These are phyloP conservation scores for Erpetoichthys calabaricus DNA, from an alignment of 2,797 vertebrate genomes.

Conservation along the genomic window DNA sequence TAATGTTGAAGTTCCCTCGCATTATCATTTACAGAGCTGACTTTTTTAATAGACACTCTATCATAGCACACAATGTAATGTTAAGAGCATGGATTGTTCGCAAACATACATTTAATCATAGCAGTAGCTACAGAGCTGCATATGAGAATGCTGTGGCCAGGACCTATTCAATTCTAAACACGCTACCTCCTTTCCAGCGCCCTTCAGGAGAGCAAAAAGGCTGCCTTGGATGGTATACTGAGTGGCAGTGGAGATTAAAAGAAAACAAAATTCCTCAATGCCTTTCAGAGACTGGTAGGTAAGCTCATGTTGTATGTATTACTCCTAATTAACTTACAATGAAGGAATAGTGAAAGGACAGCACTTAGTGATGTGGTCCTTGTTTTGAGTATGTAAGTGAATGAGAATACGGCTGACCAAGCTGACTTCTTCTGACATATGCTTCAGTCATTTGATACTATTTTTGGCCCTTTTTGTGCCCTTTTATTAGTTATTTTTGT, in stretches of 20 bases:
- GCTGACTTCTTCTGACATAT: too few relatives aligned
- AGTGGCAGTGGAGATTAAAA: conserved; percentile 55
- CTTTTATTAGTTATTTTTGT: too few relatives aligned
- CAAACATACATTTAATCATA: conserved; percentile 14
- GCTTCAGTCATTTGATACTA: too few relatives aligned
- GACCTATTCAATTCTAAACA: conserved; percentile 51
- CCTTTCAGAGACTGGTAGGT: conserved; percentile 64
- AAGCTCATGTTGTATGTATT: neutral
- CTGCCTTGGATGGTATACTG: conserved; percentile 65
- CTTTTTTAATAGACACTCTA: conserved; percentile 47
- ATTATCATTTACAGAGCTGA: conserved; percentile 58
- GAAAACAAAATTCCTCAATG: conserved; percentile 53
- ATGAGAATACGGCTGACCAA: too few relatives aligned
- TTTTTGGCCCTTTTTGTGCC: too few relatives aligned
- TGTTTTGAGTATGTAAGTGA: too few relatives aligned
- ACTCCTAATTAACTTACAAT: too few relatives aligned
- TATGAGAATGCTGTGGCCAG: conserved; percentile 43
- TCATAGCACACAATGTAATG: conserved; percentile 51
- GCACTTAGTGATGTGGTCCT: too few relatives aligned
- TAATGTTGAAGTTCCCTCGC: conserved; percentile 59
- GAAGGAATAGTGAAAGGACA: too few relatives aligned
- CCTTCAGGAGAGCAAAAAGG: conserved; percentile 51
- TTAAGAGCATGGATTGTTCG: conserved; percentile 63
- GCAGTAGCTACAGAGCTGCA: conserved; percentile 22
- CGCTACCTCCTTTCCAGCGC: conserved; percentile 46